Conservation (phyloP, 2,113 vertebrate genomes). For the Coryphaenoides rupestris region DNA sequence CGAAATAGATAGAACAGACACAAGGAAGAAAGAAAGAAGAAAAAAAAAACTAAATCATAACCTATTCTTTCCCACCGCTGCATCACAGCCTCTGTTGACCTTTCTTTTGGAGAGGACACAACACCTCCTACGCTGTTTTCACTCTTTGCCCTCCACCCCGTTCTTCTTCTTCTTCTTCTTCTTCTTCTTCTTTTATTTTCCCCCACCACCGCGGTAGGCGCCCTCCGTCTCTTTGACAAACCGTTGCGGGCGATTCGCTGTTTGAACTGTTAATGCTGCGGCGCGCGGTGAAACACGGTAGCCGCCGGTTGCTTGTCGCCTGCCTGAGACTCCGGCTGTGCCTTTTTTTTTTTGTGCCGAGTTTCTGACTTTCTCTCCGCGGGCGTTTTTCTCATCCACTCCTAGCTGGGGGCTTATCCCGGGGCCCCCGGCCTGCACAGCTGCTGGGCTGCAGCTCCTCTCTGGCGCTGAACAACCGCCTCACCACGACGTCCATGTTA, state of each 20-base stretch:
- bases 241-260: constrained; percentile 49
- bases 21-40: no score
- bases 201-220: constrained; percentile 14
- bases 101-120: constrained; percentile 41
- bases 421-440: no score
- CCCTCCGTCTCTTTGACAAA: constrained; percentile 45
- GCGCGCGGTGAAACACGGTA: constrained; percentile 59
- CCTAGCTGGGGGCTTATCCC: no score
- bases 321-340: constrained; percentile 51
- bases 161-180: constrained; percentile 10
- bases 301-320: constrained; percentile 47
- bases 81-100: constrained; percentile 57
- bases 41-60: constrained; percentile 23
- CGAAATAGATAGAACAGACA: constrained; percentile 3
- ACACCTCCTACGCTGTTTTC: constrained; percentile 37
- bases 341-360: neutral
- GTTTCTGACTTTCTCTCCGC: neutral
- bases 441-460: no score
- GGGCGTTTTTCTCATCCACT: neutral
- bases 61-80: constrained; percentile 42
- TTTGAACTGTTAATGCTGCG: constrained; percentile 43
- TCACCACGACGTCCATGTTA: no score
- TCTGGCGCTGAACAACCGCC: no score
- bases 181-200: constrained; percentile 33
- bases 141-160: no score